phyloP scores from a whole-genome alignment of 2,797 vertebrate species.

The Xenentodon cancila region DNA sequence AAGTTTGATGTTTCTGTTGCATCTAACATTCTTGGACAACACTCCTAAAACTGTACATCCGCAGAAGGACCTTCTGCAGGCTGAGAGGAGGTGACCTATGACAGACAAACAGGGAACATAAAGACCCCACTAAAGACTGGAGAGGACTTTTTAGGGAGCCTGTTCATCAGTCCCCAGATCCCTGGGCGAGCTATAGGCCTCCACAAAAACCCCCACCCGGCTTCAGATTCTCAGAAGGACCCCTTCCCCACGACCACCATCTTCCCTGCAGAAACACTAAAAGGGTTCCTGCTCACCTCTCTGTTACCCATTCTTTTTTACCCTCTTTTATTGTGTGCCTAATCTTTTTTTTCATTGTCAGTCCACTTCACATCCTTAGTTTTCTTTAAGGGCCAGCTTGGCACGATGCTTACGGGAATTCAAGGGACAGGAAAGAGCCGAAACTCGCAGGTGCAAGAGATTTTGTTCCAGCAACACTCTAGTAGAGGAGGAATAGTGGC shows the following conservation, averaged over 20 bases:
- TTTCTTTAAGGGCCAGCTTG: conserved; percentile 45
- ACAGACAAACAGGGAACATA: conserved; percentile 10
- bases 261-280: conserved; percentile 3
- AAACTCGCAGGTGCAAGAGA: conserved; percentile 58
- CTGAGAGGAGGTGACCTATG: not conserved
- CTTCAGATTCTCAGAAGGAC: conserved; percentile 51
- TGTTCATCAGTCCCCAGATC: conserved; percentile 36
- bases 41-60: no score
- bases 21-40: no score
- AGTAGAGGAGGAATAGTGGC: conserved; percentile 5
- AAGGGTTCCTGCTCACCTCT: conserved; percentile 44
- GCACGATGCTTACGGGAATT: conserved; percentile 48
- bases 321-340: not conserved
- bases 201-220: conserved; percentile 63
- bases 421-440: conserved; percentile 46
- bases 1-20: no score
- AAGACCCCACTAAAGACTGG: conserved; percentile 55
- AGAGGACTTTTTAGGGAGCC: conserved; percentile 39
- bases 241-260: conserved; percentile 29
- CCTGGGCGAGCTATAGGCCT: conserved; percentile 20
- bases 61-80: conserved; percentile 50
- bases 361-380: conserved; percentile 21
- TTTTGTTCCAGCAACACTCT: conserved; percentile 46
- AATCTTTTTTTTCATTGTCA: no score
- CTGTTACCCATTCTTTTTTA: not conserved